A percentile compares a stretch with the other conserved stretches of the same genome.
Evolutionary conservation across 2,113 vertebrate genomes (phyloP).

Genomic region (Anoura caudifer): DNA sequence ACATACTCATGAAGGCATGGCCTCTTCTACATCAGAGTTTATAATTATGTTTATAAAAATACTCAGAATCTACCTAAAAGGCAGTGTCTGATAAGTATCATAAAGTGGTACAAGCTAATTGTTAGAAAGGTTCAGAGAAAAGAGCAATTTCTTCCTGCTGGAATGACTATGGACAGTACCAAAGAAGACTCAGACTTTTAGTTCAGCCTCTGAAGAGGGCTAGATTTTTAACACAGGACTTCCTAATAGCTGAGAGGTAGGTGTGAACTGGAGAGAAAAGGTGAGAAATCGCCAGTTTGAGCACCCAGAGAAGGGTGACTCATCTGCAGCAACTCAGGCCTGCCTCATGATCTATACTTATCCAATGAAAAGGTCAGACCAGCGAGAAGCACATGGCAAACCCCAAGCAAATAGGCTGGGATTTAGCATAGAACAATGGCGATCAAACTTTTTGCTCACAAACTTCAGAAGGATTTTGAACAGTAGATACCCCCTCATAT

Average conservation of each 20-base stretch:
- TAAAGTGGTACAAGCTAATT: background rate
- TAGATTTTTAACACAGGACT: background rate
- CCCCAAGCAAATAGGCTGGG: background rate
- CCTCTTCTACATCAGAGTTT: background rate
- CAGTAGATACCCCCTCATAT: background rate
- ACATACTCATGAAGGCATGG: background rate
- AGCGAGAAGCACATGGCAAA: background rate
- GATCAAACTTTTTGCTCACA: background rate
- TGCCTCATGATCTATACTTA: background rate
- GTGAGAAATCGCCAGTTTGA: background rate
- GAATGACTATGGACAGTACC: background rate
- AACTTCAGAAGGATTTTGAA: background rate
- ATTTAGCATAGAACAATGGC: background rate
- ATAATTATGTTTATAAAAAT: background rate
- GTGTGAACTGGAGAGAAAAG: background rate
- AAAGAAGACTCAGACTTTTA: background rate
- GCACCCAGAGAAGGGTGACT: background rate
- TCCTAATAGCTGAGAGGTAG: background rate
- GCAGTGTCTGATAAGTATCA: background rate
- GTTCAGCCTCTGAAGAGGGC: background rate
- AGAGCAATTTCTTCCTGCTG: background rate
- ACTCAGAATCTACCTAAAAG: background rate
- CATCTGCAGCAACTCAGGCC: background rate
- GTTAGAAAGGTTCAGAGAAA: background rate
- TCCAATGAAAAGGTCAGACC: background rate